These are phyloP conservation scores for Turdus rufiventris DNA, from an alignment of 2,113 vertebrate species.

Conservation along the genomic window DNA sequence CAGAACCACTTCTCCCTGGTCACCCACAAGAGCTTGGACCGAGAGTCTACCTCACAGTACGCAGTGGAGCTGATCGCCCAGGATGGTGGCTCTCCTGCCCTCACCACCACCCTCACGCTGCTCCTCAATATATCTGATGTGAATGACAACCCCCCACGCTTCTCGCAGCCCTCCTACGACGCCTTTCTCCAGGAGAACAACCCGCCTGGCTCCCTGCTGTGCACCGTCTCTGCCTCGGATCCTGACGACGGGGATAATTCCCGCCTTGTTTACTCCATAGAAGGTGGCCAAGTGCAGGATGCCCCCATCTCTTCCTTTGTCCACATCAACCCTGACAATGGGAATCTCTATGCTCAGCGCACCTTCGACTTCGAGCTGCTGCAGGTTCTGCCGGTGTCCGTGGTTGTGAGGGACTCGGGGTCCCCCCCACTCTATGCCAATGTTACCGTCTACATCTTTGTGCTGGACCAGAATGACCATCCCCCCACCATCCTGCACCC, in stretches of 20 bases:
- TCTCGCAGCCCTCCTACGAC: constrained; percentile 72
- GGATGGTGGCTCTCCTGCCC: constrained; percentile 78
- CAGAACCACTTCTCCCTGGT: constrained; percentile 89
- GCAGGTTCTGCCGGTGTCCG: constrained; percentile 71
- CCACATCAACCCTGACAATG: constrained; percentile 79
- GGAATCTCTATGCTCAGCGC: constrained; percentile 77
- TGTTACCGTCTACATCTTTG: constrained; percentile 72
- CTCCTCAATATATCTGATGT: constrained; percentile 83
- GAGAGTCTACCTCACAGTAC: constrained; percentile 73
- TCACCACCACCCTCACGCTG: constrained; percentile 73
- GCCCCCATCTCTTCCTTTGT: constrained; percentile 77
- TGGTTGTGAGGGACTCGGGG: constrained; percentile 71
- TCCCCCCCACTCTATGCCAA: constrained; percentile 67
- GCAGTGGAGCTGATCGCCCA: constrained; percentile 71
- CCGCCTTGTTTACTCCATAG: constrained; percentile 75
- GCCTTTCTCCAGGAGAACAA: constrained; percentile 79
- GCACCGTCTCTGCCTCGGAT: constrained; percentile 79
- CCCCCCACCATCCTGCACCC: constrained; percentile 80
- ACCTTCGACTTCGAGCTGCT: constrained; percentile 78
- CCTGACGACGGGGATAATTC: constrained; percentile 76
- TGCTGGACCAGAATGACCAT: constrained; percentile 81
- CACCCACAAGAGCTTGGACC: constrained; percentile 74
- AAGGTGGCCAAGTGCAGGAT: constrained; percentile 67
- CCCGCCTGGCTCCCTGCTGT: constrained; percentile 78
- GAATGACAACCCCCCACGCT: constrained; percentile 83